Conservation (phyloP, 2,113 vertebrate species). For the Oryctolagus cuniculus region DNA sequence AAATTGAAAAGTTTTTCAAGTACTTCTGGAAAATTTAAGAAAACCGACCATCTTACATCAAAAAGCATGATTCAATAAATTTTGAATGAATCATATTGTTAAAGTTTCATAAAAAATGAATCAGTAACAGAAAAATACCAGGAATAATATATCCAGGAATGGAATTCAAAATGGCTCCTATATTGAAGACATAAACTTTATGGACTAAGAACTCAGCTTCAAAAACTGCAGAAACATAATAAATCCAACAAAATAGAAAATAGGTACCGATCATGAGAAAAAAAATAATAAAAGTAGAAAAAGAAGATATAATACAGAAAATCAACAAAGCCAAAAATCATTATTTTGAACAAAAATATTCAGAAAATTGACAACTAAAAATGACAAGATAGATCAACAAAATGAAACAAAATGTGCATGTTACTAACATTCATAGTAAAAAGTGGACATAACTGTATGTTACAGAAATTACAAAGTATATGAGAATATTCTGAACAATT, state of each 20-base stretch:
- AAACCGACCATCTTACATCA: background rate
- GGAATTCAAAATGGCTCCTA: background rate
- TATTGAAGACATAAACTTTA: background rate
- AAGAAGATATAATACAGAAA: background rate
- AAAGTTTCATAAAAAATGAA: background rate
- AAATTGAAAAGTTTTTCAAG: background rate
- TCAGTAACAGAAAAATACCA: background rate
- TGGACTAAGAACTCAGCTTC: background rate
- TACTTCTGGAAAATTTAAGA: background rate
- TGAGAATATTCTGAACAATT: background rate
- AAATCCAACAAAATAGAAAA: background rate
- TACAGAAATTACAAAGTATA: background rate
- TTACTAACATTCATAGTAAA: background rate
- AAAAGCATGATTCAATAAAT: background rate
- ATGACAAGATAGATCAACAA: background rate
- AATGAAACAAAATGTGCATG: background rate
- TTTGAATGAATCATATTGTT: background rate
- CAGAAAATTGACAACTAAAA: conserved; percentile 36
- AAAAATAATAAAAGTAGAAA: conserved; percentile 18
- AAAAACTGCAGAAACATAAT: background rate
- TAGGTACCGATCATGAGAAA: background rate
- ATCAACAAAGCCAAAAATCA: background rate
- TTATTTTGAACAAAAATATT: background rate
- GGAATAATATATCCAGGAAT: background rate
- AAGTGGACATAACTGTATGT: background rate